A percentile compares a stretch with the other conserved stretches of the same genome.
Evolutionary conservation across 2,113 vertebrate species (phyloP).

Genomic region (Callipepla californica): DNA sequence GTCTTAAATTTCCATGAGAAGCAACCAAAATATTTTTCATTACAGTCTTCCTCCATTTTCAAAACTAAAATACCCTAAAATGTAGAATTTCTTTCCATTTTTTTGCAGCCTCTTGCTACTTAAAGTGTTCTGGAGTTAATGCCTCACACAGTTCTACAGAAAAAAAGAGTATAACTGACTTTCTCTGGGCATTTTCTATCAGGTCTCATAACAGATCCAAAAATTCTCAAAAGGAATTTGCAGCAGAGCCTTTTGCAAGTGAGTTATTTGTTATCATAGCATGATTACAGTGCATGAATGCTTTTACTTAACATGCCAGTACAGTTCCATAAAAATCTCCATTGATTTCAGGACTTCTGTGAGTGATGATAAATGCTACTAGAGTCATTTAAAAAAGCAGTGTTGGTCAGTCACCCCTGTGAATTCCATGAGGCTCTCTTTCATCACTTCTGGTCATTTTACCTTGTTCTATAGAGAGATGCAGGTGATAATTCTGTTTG

Average conservation of each 20-base stretch:
- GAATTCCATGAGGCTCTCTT: not conserved
- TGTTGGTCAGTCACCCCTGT: not conserved
- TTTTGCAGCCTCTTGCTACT: not conserved
- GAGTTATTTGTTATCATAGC: not conserved
- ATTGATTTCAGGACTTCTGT: conserved; percentile 3
- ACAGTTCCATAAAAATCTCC: not conserved
- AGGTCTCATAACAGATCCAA: not conserved
- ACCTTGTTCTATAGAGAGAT: rapidly evolving
- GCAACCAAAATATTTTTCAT: not conserved
- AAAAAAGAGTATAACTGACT: not conserved
- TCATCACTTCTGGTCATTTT: not conserved
- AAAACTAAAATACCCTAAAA: not conserved
- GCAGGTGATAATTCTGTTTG: not conserved
- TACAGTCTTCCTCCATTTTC: not conserved
- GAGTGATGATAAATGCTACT: not conserved
- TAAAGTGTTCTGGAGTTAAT: not conserved
- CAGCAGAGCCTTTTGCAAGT: not conserved
- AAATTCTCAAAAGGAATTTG: not conserved
- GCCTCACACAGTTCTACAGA: not conserved
- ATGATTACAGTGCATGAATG: not conserved
- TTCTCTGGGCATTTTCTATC: not conserved
- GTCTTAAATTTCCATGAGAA: not conserved
- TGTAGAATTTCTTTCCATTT: not conserved
- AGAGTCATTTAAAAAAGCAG: not conserved
- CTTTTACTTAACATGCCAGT: not conserved